phyloP scores from a whole-genome alignment of 2,797 vertebrate species.

The Tympanoctomys barrerae region DNA sequence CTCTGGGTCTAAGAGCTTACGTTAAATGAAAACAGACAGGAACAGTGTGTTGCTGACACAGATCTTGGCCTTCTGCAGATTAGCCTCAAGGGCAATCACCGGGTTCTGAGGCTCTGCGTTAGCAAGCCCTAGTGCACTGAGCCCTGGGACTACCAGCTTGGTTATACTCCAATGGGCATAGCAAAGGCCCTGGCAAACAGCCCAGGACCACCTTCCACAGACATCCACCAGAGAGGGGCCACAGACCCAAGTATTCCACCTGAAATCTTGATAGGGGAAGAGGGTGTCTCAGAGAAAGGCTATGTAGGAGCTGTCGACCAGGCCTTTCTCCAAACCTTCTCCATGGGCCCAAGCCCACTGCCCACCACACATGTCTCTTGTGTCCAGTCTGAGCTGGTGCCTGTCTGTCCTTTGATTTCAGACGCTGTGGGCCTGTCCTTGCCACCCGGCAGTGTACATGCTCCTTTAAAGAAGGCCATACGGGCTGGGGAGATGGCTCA shows the following conservation, averaged over 20 bases:
- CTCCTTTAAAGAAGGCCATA: neutral
- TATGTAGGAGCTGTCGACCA: neutral
- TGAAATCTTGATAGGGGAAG: accelerated
- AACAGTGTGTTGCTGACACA: slow-evolving; percentile 20
- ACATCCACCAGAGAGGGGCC: neutral
- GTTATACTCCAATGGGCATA: neutral
- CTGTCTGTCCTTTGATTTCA: neutral
- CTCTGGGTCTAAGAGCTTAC: neutral
- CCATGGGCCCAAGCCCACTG: neutral
- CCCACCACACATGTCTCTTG: neutral
- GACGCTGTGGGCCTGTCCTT: no score
- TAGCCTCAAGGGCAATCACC: neutral
- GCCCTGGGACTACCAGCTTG: neutral
- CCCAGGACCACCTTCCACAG: neutral
- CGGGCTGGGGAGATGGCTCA: no score
- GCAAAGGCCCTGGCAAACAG: neutral
- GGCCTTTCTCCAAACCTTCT: neutral
- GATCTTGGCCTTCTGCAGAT: neutral
- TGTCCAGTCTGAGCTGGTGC: neutral
- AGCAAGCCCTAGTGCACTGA: neutral
- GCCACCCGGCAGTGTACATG: neutral
- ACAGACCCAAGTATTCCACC: neutral
- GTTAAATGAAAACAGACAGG: neutral
- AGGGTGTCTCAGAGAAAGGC: neutral
- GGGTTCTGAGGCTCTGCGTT: neutral